A percentile compares a stretch with the other conserved stretches of the same genome.
Conservation (phyloP, 2,888 invertebrate genomes). For the Mythimna loreyi region DNA sequence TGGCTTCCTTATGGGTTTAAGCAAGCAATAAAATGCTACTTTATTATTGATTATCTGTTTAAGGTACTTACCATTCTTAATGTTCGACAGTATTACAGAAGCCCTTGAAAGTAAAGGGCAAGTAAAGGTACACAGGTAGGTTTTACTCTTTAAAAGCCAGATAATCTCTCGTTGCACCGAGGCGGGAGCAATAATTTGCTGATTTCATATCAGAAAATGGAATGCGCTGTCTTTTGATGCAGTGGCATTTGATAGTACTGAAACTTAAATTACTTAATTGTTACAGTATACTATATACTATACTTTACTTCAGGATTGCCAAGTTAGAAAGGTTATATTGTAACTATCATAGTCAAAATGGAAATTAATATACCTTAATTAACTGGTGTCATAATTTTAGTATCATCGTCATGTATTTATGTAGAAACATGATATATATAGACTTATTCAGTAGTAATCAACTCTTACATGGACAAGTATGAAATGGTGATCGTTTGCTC, state of each 20-base stretch:
- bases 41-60: not conserved
- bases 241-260: not conserved
- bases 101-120: not conserved
- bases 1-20: too few relatives aligned
- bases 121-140: not conserved
- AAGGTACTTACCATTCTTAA: not conserved
- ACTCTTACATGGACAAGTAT: slow-evolving; percentile 65
- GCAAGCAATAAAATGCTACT: too few relatives aligned
- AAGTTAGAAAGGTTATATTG: too few relatives aligned
- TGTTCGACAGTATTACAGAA: not conserved
- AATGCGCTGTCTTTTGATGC: too few relatives aligned
- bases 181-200: too few relatives aligned
- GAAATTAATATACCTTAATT: not conserved
- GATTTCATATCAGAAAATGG: too few relatives aligned
- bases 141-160: not conserved
- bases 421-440: slow-evolving; percentile 53
- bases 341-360: too few relatives aligned
- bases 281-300: too few relatives aligned
- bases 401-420: slow-evolving; percentile 25
- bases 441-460: slow-evolving; percentile 60
- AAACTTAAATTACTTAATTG: not conserved
- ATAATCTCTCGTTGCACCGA: not conserved
- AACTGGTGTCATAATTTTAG: slow-evolving; percentile 2
- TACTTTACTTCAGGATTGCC: too few relatives aligned
- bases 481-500: slow-evolving; percentile 63